Evolutionary conservation across 2,888 invertebrate species (phyloP), one percentile per base, ranked within the genome.

Genomic region (Cheilosia vulpina): DNA sequence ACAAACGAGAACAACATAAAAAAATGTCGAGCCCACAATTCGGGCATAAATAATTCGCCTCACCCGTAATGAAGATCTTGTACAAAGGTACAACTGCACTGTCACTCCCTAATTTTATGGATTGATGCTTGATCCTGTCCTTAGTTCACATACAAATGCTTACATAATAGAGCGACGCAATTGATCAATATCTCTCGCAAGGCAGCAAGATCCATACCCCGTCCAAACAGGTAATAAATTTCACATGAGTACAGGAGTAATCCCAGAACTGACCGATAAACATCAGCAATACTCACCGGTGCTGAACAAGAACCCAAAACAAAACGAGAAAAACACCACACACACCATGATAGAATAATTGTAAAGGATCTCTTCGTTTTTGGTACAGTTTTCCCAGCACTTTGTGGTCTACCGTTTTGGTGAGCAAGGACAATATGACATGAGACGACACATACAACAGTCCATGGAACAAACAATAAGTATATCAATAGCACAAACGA

Each of bases 401-500:
- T 62, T 58, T 71, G 50, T 52, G 77, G 77, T 77, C 41, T 53
- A 47, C 50, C 55, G 31, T 38, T 47, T 17, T 53, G 21, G 21
- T 19, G 66, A 53, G 52, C 27, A 52, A 69, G 81, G 58, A 82
- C 82, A 82, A 82, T 82, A 77, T 72, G 69, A 24, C 47, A 45
- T 68, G 80, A 77, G 27, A 7, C 52, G 58, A 82, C 34, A 63
- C 50, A 71, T 9, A 31, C 31, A 31, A 31, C 9, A 13, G 13
- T 13, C 13, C 43, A 76, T 34, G 73, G 58, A 24, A 19, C 19
- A 66, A 47, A 68, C 65, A 77, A 82, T 69, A 73, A 77, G 77
- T 77, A 77, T 82, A 82, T 83, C 83, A 83, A 83, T 83, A 63
- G 43, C 65, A 38, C 65, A 24, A 38, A 34, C 27, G 82, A 83